A percentile compares a stretch with the other conserved stretches of the same genome.
Evolutionary conservation across 2,888 invertebrate genomes (phyloP).

Genomic region (Sussaba pulchella): DNA sequence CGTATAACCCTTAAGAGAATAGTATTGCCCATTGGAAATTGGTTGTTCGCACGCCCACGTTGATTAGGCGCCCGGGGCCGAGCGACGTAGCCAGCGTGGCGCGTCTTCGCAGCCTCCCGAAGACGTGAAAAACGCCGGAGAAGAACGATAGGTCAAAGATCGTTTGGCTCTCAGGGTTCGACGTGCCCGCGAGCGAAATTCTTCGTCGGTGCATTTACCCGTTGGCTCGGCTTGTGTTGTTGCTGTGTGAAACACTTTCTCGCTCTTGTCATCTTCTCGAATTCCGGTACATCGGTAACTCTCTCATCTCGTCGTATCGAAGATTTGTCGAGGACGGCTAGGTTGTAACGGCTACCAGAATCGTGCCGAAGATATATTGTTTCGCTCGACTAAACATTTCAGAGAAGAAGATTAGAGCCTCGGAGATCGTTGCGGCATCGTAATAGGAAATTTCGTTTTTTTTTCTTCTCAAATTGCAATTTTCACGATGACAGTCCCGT

Average conservation of each 20-base stretch:
- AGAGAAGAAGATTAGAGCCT: neutral
- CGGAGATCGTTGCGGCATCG: neutral
- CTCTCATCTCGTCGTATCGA: constrained; percentile 18
- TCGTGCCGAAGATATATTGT: constrained; percentile 11
- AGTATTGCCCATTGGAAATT: constrained; percentile 21
- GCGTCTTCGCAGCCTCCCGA: constrained; percentile 9
- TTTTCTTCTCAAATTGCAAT: too few relatives aligned
- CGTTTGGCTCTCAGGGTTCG: constrained; percentile 18
- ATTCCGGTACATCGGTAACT: constrained; percentile 44
- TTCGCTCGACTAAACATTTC: neutral
- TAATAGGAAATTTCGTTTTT: too few relatives aligned
- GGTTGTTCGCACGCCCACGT: constrained; percentile 35
- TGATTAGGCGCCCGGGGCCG: constrained; percentile 21
- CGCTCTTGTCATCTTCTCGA: constrained; percentile 51
- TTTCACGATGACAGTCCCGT: too few relatives aligned
- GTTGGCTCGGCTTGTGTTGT: neutral
- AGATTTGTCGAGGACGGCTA: constrained; percentile 14
- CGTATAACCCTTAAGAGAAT: too few relatives aligned
- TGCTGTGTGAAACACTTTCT: constrained; percentile 55
- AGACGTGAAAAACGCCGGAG: neutral
- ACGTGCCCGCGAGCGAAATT: constrained; percentile 43
- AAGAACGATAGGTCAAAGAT: constrained; percentile 52
- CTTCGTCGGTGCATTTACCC: constrained; percentile 30
- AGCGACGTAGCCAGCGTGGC: neutral
- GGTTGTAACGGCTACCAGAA: neutral